A percentile compares a stretch with the other conserved stretches of the same genome.
These are phyloP conservation scores for Macropus fuliginosus DNA, from an alignment of 2,797 vertebrate genomes.

Conservation along the genomic window DNA sequence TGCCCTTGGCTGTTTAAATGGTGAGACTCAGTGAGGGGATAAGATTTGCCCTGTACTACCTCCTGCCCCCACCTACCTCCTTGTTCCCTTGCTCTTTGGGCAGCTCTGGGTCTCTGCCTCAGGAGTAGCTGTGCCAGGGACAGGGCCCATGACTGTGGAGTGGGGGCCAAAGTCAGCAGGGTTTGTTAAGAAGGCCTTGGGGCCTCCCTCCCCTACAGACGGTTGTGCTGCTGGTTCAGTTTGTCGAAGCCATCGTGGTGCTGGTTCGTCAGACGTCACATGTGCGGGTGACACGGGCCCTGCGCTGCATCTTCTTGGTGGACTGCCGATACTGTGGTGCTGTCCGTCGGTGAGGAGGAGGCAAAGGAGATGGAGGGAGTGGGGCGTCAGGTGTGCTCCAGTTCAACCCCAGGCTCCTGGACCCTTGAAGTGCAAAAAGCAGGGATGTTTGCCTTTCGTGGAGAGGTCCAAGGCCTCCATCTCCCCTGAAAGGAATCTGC, in stretches of 20 bases:
- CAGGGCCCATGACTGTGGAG: background rate
- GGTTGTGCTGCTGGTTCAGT: conserved; percentile 94
- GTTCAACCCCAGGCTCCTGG: background rate
- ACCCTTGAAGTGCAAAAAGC: accelerated
- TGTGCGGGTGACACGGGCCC: conserved; percentile 94
- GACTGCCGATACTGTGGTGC: conserved; percentile 98
- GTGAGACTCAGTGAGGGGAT: background rate
- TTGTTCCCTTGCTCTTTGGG: background rate
- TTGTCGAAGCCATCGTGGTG: conserved; percentile 97
- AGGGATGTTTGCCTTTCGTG: background rate
- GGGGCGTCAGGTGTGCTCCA: accelerated
- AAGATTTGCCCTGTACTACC: background rate
- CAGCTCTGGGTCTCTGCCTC: background rate
- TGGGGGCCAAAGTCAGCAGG: accelerated
- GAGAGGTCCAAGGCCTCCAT: no score
- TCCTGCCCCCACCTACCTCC: background rate
- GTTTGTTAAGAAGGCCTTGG: background rate
- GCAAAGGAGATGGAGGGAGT: background rate
- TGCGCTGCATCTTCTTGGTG: conserved; percentile 97
- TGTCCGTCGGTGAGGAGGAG: conserved; percentile 91
- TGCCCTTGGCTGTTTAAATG: background rate
- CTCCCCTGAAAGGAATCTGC: background rate
- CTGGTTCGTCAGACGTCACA: conserved; percentile 96
- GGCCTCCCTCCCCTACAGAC: conserved; percentile 84
- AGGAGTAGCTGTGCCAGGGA: background rate